Percentiles rank a stretch among this genome's conserved stretches.
These are phyloP conservation scores for Sarcophilus harrisii DNA, from an alignment of 2,797 vertebrate species.

Conservation along the genomic window DNA sequence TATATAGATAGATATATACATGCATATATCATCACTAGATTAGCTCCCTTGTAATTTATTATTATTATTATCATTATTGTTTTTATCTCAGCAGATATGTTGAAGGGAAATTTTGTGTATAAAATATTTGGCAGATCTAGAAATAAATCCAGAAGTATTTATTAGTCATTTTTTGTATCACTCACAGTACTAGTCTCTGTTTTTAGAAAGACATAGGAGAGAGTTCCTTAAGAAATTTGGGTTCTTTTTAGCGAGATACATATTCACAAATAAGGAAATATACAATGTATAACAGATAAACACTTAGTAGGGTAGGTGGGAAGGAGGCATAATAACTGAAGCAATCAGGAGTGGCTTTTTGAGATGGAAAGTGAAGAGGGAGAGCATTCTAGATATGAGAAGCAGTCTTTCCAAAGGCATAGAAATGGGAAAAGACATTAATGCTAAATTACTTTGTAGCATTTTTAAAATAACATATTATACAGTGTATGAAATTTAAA, in stretches of 20 bases:
- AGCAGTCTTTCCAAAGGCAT: background rate
- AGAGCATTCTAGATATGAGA: background rate
- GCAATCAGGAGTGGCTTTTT: background rate
- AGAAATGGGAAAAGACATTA: background rate
- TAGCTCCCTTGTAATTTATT: background rate
- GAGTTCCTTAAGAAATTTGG: background rate
- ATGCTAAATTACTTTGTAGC: background rate
- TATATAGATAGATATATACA: background rate
- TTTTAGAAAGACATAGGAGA: background rate
- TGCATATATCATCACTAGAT: background rate
- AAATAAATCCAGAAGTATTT: background rate
- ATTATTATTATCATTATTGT: too few species aligned
- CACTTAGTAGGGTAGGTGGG: background rate
- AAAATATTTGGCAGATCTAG: background rate
- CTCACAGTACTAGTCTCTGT: background rate
- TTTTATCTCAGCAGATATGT: background rate
- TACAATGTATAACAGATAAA: background rate
- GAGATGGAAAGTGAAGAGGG: background rate
- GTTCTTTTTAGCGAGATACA: background rate
- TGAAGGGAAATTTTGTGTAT: background rate
- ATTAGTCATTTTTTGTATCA: background rate
- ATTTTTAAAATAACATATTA: background rate
- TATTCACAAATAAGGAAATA: background rate
- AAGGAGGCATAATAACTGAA: background rate
- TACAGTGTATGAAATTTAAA: background rate